A percentile compares a stretch with the other conserved stretches of the same genome.
phyloP scores from a whole-genome alignment of 1,140 invertebrate species.

The Callitettix versicolor region DNA sequence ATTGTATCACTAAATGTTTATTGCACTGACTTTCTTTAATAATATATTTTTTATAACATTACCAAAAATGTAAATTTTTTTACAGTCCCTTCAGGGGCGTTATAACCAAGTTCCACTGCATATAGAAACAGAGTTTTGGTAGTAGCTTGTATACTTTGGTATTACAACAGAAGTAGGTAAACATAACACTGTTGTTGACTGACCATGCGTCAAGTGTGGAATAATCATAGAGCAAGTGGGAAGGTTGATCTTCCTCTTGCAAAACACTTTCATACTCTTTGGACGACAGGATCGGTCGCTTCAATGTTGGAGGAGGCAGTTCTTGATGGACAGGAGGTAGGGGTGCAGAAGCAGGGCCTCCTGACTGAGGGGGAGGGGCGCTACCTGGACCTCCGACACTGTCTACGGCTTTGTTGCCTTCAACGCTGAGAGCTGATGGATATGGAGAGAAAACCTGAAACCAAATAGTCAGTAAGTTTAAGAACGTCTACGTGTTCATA shows the following conservation, averaged over 20 bases:
- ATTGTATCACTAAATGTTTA: too few relatives aligned
- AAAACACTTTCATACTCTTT: conserved; percentile 62
- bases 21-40: too few relatives aligned
- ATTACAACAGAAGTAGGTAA: too few relatives aligned
- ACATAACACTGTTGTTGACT: too few relatives aligned
- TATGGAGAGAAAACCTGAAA: conserved; percentile 33
- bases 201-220: conserved; percentile 72
- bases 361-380: conserved; percentile 24
- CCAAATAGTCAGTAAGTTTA: conserved; percentile 15
- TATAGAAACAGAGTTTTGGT: too few relatives aligned
- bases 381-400: conserved; percentile 21
- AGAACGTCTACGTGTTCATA: too few relatives aligned
- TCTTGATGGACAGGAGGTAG: conserved; percentile 22
- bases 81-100: too few relatives aligned
- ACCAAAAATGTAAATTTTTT: too few relatives aligned
- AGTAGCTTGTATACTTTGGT: too few relatives aligned
- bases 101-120: too few relatives aligned
- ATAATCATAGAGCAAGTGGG: conserved; percentile 81
- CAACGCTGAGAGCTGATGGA: conserved; percentile 14
- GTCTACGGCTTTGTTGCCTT: conserved; percentile 11
- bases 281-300: conserved; percentile 57
- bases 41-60: too few relatives aligned
- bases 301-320: conserved; percentile 33
- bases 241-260: conserved; percentile 64
- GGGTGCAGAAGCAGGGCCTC: conserved; percentile 21